A percentile compares a stretch with the other conserved stretches of the same genome.
Conservation (phyloP, 2,888 invertebrate genomes). For the Saturnia pavonia region DNA sequence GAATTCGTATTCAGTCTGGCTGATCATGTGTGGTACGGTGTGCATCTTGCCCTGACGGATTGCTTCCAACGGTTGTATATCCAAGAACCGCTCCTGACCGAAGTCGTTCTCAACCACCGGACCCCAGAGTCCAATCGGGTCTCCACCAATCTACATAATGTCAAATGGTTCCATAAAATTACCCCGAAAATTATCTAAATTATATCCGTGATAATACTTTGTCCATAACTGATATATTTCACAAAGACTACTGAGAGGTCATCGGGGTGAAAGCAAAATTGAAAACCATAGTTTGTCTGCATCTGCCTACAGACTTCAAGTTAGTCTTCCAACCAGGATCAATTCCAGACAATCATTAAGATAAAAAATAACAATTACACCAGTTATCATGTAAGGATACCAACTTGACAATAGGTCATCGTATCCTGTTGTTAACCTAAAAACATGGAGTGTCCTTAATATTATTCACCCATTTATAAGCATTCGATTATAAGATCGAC, state of each 20-base stretch:
- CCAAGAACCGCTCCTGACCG: neutral
- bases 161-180: neutral
- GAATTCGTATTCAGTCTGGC: conserved; percentile 86
- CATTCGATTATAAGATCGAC: neutral
- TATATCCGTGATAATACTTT: no score
- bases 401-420: no score
- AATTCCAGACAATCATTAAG: no score
- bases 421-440: no score
- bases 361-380: no score
- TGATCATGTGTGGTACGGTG: conserved; percentile 82
- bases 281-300: no score
- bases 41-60: neutral
- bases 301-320: no score
- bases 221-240: neutral
- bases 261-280: no score
- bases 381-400: no score
- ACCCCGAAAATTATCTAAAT: no score
- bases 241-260: neutral
- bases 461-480: neutral
- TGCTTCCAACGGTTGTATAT: neutral
- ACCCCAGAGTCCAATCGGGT: conserved; percentile 1
- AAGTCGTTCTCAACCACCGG: neutral
- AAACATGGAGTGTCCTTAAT: no score
- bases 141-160: neutral
- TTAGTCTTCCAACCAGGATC: no score